Base-by-base conservation (phyloP, 1,140 invertebrate species). In the Drosophila pallidifrons region DNA sequence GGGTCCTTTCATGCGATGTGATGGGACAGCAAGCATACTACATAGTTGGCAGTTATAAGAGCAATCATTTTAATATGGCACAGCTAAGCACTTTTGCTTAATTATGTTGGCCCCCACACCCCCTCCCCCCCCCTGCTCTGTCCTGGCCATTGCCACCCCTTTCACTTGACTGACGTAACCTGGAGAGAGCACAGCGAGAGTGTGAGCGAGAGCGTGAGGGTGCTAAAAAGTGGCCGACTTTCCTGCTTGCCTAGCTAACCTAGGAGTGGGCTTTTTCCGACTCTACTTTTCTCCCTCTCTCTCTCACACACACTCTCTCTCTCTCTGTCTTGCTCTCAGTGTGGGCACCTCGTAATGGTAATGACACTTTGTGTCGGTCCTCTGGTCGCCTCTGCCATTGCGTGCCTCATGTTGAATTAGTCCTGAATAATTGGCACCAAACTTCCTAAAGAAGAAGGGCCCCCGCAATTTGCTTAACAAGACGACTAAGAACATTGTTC, bases 81-180 rank as follows among this genome's bases (percentile, higher is more conserved):
- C 83, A 87, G 82, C 82, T 87, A 87, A 88, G 82, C 82, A 87
- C 82, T 87, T 87, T 87, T 87, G 82, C 82, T 87, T 87, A 87
- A 87, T 87, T 87, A 87, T 87, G 82, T 88, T 87, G 80, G 79
- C 11, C 32, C 10, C 5, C 10, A n/a, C 5, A 6, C 4, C 5
- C 20, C 35, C n/a, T n/a, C n/a, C 15, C 13, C 28, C 25, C 11
- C 13, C 41, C 68, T 25, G 20, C 20, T 25, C 20, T 20, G 20
- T 0, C 28, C 28, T 25, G 16, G 35, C 32, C 13, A 35, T 58
- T 25, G 20, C 30, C 7, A 38, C 47, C 30, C 75, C 69, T 69
- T 45, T 60, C 35, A 75, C 76, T 75, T 88, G 77, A 88, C 83
- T 87, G 82, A 88, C 82, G 81, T 83, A 87, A 86, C 79, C 72